Evolutionary conservation across 2,888 invertebrate genomes (phyloP).

Genomic region (Lumbricus terrestris): DNA sequence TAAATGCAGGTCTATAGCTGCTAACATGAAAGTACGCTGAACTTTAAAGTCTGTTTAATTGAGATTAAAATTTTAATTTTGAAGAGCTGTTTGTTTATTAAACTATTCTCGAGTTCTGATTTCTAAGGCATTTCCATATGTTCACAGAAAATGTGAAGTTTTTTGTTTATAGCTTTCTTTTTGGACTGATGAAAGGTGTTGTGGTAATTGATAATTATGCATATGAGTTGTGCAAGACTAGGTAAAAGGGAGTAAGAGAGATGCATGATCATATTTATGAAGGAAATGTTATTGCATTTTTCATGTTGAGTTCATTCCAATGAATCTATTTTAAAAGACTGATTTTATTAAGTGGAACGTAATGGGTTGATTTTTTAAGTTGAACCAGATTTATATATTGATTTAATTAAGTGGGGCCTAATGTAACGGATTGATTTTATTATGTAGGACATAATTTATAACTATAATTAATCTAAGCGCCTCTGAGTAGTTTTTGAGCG

Average conservation of each 20-base stretch:
- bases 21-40: neutral
- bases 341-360: too few species aligned
- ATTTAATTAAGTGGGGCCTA: too few species aligned
- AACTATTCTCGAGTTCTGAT: neutral
- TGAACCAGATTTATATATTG: too few species aligned
- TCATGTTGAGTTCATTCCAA: neutral
- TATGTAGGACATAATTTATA: too few species aligned
- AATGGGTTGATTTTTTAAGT: too few species aligned
- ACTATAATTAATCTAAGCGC: too few species aligned
- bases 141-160: neutral
- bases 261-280: neutral
- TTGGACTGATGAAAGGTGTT: neutral
- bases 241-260: neutral
- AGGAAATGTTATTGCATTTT: too few species aligned
- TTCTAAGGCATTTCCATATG: neutral
- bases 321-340: too few species aligned
- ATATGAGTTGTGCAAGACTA: neutral
- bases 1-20: too few species aligned
- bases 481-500: too few species aligned
- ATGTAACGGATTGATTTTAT: too few species aligned
- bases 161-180: neutral
- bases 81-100: neutral
- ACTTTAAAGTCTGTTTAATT: neutral
- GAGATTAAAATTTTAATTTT: neutral
- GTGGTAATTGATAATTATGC: neutral